Percentiles rank a stretch among this genome's conserved stretches.
Evolutionary conservation across 2,113 vertebrate genomes (phyloP).

Genomic region (Bufo gargarizans): DNA sequence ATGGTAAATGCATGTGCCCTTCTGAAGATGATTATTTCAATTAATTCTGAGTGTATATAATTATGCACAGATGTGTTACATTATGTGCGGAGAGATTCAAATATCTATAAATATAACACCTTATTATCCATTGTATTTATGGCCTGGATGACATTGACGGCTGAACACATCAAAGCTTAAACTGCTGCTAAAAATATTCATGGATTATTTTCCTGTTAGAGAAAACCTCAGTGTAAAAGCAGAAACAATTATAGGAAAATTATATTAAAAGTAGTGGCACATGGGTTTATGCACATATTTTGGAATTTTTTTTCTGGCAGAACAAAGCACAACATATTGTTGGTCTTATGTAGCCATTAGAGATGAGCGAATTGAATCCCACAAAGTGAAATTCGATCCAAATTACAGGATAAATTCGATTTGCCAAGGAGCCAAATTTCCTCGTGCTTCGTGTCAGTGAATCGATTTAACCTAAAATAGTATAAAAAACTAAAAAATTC

Average conservation of each 20-base stretch:
- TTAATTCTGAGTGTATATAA: slow-evolving; percentile 25
- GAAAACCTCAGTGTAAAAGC: neutral
- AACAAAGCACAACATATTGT: neutral
- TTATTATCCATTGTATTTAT: slow-evolving; percentile 13
- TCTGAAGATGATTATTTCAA: slow-evolving; percentile 11
- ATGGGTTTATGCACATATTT: neutral
- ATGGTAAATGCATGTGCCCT: neutral
- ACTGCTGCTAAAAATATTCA: neutral
- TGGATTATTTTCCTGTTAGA: no score
- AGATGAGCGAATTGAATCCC: no score
- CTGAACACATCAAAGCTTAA: neutral
- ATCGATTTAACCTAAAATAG: no score
- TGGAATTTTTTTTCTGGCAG: neutral
- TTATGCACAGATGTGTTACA: slow-evolving; percentile 16
- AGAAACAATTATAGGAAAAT: neutral
- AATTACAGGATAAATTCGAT: no score
- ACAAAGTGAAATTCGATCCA: no score
- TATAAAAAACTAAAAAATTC: no score
- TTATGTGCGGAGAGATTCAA: neutral
- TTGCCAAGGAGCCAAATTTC: no score
- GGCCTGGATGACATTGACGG: slow-evolving; percentile 17
- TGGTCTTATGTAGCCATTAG: neutral
- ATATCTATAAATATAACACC: slow-evolving; percentile 30
- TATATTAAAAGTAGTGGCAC: neutral
- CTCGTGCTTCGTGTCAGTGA: no score